phyloP scores from a whole-genome alignment of 2,797 vertebrate species.

The Pipistrellus nathusii region DNA sequence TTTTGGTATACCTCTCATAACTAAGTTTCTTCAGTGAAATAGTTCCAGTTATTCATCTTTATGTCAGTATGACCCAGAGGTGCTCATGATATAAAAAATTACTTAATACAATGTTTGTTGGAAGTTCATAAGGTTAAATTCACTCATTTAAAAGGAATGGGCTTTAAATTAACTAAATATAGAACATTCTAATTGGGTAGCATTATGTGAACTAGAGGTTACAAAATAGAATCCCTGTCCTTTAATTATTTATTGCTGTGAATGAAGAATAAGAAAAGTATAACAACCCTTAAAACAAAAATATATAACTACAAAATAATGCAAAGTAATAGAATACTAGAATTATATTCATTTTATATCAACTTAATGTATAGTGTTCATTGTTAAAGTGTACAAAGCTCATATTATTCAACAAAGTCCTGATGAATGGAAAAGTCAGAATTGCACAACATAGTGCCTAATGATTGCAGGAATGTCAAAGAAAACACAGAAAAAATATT shows the following conservation, averaged over 20 bases:
- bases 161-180: not conserved
- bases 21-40: not conserved
- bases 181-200: not conserved
- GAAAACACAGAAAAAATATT: not conserved
- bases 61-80: not conserved
- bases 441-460: not conserved
- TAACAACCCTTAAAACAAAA: not conserved
- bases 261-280: not conserved
- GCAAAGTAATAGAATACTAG: not conserved
- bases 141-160: not conserved
- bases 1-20: not conserved
- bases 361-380: not conserved
- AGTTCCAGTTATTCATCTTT: not conserved
- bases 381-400: not conserved
- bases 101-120: not conserved
- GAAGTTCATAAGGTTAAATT: not conserved
- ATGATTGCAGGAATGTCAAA: not conserved
- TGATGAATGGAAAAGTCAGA: not conserved
- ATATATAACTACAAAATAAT: not conserved
- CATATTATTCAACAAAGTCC: not conserved
- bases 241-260: not conserved
- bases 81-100: not conserved
- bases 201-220: not conserved
- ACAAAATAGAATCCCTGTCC: not conserved
- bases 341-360: not conserved